Conservation (phyloP, 2,888 invertebrate genomes). For the Nemotelus pantherinus region DNA sequence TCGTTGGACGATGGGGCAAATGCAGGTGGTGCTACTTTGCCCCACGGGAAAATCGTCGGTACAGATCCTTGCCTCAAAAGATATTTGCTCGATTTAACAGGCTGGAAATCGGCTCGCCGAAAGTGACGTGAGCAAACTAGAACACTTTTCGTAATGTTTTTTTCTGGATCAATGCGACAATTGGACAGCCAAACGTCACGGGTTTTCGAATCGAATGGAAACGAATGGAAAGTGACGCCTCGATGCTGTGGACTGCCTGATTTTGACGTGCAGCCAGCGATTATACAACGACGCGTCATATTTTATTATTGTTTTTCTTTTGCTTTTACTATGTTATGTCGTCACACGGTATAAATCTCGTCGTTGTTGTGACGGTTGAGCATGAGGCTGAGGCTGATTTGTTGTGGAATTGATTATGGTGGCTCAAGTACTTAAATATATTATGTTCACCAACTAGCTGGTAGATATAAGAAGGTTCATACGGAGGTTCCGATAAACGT, state of each 20-base stretch:
- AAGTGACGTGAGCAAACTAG: constrained; percentile 82
- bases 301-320: constrained; percentile 19
- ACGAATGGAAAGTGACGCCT: constrained; percentile 80
- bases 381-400: too few species aligned
- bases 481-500: too few species aligned
- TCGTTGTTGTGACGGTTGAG: too few species aligned
- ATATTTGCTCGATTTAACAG: constrained; percentile 75
- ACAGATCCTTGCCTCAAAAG: constrained; percentile 76
- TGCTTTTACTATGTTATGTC: constrained; percentile 11
- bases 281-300: constrained; percentile 63
- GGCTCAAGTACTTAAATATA: too few species aligned
- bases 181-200: constrained; percentile 73
- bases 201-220: constrained; percentile 72
- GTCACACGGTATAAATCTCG: background rate
- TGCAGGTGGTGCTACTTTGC: constrained; percentile 58
- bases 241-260: constrained; percentile 64
- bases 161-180: constrained; percentile 68
- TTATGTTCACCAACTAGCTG: too few species aligned
- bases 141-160: constrained; percentile 69
- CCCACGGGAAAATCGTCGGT: constrained; percentile 78
- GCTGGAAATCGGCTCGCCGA: constrained; percentile 76
- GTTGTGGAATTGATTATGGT: too few species aligned
- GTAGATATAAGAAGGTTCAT: too few species aligned
- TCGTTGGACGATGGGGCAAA: constrained; percentile 59
- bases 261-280: constrained; percentile 60